Conservation (phyloP, 2,888 invertebrate genomes). For the Nebria brevicollis region DNA sequence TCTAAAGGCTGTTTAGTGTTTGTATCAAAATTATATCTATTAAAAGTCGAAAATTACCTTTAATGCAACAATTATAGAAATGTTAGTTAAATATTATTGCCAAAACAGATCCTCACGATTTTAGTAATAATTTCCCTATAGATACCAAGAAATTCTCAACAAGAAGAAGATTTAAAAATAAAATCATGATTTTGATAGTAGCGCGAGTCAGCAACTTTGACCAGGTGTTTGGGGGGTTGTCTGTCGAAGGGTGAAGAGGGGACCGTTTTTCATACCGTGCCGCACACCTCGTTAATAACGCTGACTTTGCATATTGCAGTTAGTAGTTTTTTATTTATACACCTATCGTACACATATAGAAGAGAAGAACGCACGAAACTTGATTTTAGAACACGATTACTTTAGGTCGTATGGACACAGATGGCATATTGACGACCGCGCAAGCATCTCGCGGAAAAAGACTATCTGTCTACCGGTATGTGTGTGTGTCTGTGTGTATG, state of each 20-base stretch:
- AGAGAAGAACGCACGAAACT: conserved; percentile 3
- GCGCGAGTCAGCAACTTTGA: conserved; percentile 11
- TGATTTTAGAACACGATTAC: conserved; percentile 17
- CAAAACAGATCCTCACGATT: no score
- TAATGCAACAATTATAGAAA: no score
- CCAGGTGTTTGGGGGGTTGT: neutral
- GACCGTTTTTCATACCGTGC: neutral
- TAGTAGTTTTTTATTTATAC: conserved; percentile 22
- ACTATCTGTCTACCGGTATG: neutral
- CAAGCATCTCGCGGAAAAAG: neutral
- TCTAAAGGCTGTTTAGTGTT: no score
- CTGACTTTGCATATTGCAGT: conserved; percentile 62
- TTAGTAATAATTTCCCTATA: neutral
- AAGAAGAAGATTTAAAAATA: neutral
- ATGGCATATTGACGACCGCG: conserved; percentile 39
- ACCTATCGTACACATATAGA: neutral
- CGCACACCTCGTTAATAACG: conserved; percentile 62
- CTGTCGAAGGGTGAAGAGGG: neutral
- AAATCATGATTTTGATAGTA: conserved; percentile 41
- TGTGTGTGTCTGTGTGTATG: conserved; percentile 24
- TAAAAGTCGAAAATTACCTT: no score
- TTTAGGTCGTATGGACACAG: conserved; percentile 18
- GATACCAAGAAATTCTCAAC: neutral
- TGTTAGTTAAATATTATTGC: no score
- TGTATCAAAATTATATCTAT: no score